These are phyloP conservation scores for Columba guinea DNA, from an alignment of 2,797 vertebrate species.

Conservation along the genomic window DNA sequence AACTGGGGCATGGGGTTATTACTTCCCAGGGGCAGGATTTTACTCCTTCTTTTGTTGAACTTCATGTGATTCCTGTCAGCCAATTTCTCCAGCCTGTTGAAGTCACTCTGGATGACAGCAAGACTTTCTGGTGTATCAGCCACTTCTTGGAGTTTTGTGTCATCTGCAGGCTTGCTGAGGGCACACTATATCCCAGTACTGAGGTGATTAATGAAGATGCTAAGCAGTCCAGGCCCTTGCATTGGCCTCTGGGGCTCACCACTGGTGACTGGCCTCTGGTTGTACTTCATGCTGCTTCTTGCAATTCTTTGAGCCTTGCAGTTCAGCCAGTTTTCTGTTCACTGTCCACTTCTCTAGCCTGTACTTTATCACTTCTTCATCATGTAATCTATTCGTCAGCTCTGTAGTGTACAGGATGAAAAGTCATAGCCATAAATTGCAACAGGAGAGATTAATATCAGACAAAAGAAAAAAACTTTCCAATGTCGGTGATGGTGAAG, in stretches of 20 bases:
- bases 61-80: not conserved
- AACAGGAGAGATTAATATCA: not conserved
- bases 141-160: not conserved
- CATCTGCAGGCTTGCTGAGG: not conserved
- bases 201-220: not conserved
- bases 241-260: not conserved
- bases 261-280: not conserved
- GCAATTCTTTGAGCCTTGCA: not conserved
- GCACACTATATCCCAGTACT: fast-evolving
- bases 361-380: not conserved
- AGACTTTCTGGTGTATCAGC: not conserved
- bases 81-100: not conserved
- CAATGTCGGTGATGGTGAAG: not conserved
- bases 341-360: not conserved
- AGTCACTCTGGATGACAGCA: not conserved
- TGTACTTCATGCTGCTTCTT: not conserved
- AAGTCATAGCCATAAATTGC: not conserved
- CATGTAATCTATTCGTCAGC: not conserved
- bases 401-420: not conserved
- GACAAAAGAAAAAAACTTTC: not conserved
- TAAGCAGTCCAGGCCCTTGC: not conserved
- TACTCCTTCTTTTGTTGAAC: not conserved
- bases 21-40: not conserved
- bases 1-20: not conserved
- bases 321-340: not conserved